These are phyloP conservation scores for Crossocerus cetratus DNA, from an alignment of 2,888 invertebrate species.

Conservation along the genomic window DNA sequence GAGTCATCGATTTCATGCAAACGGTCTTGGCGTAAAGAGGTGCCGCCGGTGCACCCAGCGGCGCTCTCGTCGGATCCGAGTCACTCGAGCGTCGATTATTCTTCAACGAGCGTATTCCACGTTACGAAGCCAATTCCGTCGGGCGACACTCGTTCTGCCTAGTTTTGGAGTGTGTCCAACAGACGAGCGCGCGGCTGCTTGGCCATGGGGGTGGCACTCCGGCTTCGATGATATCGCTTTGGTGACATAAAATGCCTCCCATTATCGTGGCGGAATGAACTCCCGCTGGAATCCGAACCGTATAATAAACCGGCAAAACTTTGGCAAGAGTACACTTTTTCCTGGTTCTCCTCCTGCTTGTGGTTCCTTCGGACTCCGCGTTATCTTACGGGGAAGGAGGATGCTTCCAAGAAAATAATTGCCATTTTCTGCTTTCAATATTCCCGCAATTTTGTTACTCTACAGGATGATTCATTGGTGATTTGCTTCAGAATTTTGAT, in stretches of 20 bases:
- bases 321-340: conserved; percentile 58
- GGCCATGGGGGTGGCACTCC: not conserved
- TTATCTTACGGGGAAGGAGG: too few relatives aligned
- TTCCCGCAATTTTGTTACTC: not conserved
- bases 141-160: conserved; percentile 66
- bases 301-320: conserved; percentile 62
- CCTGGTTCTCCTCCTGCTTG: conserved; percentile 6
- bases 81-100: conserved; percentile 24
- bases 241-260: conserved; percentile 66
- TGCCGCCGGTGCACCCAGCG: not conserved
- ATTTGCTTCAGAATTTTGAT: too few relatives aligned
- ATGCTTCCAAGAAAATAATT: not conserved
- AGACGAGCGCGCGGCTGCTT: conserved; percentile 14
- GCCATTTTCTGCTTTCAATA: not conserved
- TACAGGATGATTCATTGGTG: not conserved
- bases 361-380: not conserved
- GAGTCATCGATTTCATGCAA: conserved; percentile 20
- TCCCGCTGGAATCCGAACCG: conserved; percentile 61
- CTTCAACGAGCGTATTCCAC: conserved; percentile 36
- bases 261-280: conserved; percentile 68
- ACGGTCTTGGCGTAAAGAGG: conserved; percentile 1
- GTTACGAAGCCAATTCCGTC: conserved; percentile 64
- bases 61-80: not conserved
- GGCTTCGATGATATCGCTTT: conserved; percentile 69
- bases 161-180: conserved; percentile 68